These are phyloP conservation scores for Megastigmus dorsalis DNA, from an alignment of 2,888 invertebrate genomes.

Conservation along the genomic window DNA sequence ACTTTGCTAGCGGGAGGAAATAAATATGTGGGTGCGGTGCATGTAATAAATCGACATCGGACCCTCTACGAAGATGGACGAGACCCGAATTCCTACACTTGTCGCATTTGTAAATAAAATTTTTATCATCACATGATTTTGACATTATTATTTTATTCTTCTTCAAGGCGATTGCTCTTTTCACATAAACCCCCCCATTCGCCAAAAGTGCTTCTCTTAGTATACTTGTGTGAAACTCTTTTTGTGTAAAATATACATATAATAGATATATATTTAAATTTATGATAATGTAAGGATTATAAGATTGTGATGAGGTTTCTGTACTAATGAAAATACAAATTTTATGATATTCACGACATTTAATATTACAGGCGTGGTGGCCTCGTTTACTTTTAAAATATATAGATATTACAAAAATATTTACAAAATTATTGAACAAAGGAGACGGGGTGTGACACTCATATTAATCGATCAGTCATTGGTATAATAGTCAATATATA, in stretches of 20 bases:
- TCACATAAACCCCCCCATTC: not conserved
- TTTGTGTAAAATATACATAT: not conserved
- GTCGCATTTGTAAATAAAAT: conserved; percentile 74
- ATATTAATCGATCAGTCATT: conserved; percentile 41
- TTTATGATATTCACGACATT: conserved; percentile 30
- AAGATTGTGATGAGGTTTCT: no score
- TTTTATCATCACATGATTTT: conserved; percentile 71
- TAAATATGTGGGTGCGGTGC: conserved; percentile 24
- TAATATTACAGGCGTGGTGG: conserved; percentile 27
- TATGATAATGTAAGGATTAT: no score
- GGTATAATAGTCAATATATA: conserved; percentile 23
- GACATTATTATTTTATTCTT: conserved; percentile 32
- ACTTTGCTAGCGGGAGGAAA: conserved; percentile 7
- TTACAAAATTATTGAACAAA: conserved; percentile 34
- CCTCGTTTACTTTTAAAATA: not conserved
- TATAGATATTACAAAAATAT: conserved; percentile 48
- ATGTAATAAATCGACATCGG: conserved; percentile 58
- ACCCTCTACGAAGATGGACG: conserved; percentile 69
- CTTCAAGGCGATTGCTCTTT: not conserved
- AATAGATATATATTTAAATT: not conserved
- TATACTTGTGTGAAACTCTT: not conserved
- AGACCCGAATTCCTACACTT: conserved; percentile 72
- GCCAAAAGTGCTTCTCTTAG: no score
- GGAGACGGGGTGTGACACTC: conserved; percentile 14
- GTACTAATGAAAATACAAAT: conserved; percentile 4